Conservation (phyloP, 2,888 invertebrate genomes). For the Digitonthophagus gazella region DNA sequence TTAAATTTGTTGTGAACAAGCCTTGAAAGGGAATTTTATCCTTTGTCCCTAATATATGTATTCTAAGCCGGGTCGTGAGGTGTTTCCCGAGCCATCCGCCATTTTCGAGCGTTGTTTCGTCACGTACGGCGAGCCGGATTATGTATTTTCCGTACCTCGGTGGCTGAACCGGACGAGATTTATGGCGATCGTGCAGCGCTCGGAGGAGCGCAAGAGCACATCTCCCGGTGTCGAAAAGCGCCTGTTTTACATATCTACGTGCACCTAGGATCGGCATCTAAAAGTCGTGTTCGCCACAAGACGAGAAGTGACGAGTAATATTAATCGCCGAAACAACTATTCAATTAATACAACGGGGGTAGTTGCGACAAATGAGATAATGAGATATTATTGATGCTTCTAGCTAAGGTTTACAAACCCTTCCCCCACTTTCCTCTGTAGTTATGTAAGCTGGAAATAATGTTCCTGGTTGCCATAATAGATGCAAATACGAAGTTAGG, state of each 20-base stretch:
- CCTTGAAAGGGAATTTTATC: slow-evolving; percentile 10
- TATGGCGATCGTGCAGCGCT: background rate
- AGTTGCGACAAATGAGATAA: no score
- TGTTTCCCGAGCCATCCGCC: slow-evolving; percentile 28
- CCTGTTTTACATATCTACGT: background rate
- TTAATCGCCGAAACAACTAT: no score
- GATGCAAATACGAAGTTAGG: background rate
- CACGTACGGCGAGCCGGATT: slow-evolving; percentile 34
- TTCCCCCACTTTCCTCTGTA: no score
- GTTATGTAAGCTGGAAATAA: no score
- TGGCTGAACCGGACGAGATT: slow-evolving; percentile 23
- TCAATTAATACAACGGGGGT: no score
- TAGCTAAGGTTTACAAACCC: no score
- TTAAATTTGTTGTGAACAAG: slow-evolving; percentile 15
- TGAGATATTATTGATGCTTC: no score
- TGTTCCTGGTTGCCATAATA: no score
- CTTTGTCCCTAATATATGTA: slow-evolving; percentile 10
- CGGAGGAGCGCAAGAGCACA: background rate
- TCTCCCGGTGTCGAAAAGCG: background rate
- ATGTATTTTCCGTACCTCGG: slow-evolving; percentile 36
- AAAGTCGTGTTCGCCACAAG: background rate
- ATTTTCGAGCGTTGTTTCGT: slow-evolving; percentile 36
- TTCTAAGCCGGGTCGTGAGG: background rate
- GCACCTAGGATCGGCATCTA: background rate
- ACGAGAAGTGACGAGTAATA: background rate